Evolutionary conservation across 2,113 vertebrate genomes (phyloP), one percentile per base, ranked within the genome.

Genomic region (Brachyhypopomus gauderio): DNA sequence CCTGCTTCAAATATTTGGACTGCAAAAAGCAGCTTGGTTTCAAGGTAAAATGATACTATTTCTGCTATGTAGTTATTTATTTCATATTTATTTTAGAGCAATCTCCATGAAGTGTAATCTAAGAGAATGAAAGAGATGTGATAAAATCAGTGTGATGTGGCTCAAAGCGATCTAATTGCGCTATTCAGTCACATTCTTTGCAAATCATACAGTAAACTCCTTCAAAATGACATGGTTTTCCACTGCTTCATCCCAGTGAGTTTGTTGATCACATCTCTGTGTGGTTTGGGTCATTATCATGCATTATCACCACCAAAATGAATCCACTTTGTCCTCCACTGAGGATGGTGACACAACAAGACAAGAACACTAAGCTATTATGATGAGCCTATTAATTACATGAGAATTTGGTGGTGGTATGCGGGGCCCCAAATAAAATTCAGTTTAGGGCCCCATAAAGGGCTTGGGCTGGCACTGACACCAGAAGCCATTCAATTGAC

Each of bases 261-360:
- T 30, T n/a, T 38, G 20, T 41, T 19, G 36, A 22, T 41, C 41
- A 34, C 20, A 19, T 41, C n/a, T 34, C 20, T 34, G 66, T 41
- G 64, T 69, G 20, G 20, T 70, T 70, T 38, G 66, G 20, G 66
- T 41, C 66, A 22, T 70, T 70, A 70, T 38, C 9, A 20, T 41
- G 19, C 36, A 7, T 19, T 19, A 41, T 70, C 34, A 70, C 19
- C 66, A 41, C 20, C 20, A 11, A 70, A 70, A 70, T 70, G 66
- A 70, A 19, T 41, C 34, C 17, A 34, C 34, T n/a, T 70, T 69
- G 34, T 69, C 34, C 4, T 19, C 11, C 66, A n/a, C 12, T 41
- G 34, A 67, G 7, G 25, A 38, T 22, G 66, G 36, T 70, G 17
- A 20, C 20, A 17, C 30, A 30, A 30, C 30, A 30, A 3, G 30